Percentiles rank a stretch among this genome's conserved stretches.
phyloP scores from a whole-genome alignment of 2,888 invertebrate genomes.

The Drosophila meridionalis region DNA sequence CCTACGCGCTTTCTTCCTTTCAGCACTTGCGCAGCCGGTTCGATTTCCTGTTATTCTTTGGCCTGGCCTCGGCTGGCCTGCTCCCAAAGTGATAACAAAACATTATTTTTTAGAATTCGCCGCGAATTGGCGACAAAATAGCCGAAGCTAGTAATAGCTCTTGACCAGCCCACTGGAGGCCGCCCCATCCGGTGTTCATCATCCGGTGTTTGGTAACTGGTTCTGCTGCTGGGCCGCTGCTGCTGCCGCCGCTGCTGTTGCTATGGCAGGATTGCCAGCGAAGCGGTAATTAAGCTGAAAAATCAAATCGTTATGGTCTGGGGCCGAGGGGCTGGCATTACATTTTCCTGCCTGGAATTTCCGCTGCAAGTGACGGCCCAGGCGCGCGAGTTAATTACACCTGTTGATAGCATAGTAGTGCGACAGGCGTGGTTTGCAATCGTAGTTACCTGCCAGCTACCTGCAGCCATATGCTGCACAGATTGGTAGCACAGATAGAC shows the following conservation, averaged over 20 bases:
- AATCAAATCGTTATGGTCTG: constrained; percentile 75
- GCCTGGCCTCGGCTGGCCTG: constrained; percentile 38
- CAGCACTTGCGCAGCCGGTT: constrained; percentile 78
- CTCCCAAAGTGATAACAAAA: constrained; percentile 66
- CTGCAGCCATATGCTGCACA: constrained; percentile 13
- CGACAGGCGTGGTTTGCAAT: constrained; percentile 56
- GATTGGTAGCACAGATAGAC: constrained; percentile 59
- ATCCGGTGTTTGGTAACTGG: constrained; percentile 73
- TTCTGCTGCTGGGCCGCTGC: constrained; percentile 39
- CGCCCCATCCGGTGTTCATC: constrained; percentile 74
- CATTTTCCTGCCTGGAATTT: constrained; percentile 80
- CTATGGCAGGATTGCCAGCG: constrained; percentile 62
- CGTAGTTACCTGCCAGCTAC: constrained; percentile 12
- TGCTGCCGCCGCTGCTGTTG: constrained; percentile 12
- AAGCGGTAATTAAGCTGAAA: constrained; percentile 66
- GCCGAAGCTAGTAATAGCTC: constrained; percentile 22
- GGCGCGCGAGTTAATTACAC: constrained; percentile 67
- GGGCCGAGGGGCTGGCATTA: constrained; percentile 31
- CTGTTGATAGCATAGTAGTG: constrained; percentile 62
- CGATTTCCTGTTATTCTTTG: constrained; percentile 78
- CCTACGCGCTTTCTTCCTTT: constrained; percentile 48
- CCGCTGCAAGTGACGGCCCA: constrained; percentile 55
- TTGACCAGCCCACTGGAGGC: constrained; percentile 52
- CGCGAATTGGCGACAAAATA: constrained; percentile 55
- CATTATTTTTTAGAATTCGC: constrained; percentile 51